These are phyloP conservation scores for Leptogaster cylindrica DNA, from an alignment of 2,888 invertebrate genomes.

Conservation along the genomic window DNA sequence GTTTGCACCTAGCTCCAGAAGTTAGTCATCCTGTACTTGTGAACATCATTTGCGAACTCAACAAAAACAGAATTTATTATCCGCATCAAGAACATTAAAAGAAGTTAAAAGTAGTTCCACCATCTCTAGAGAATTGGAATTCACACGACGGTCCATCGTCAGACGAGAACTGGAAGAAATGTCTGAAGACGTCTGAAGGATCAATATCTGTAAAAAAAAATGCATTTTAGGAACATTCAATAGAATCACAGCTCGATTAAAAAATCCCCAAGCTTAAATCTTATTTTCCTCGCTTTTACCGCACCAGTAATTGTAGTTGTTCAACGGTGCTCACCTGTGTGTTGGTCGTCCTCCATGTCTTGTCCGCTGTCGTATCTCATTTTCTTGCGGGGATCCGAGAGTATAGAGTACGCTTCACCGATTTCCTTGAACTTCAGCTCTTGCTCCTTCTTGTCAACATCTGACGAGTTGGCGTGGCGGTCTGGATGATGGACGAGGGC, in stretches of 20 bases:
- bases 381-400: conserved; percentile 90
- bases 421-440: conserved; percentile 95
- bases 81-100: neutral
- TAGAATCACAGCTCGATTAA: neutral
- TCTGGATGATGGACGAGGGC: conserved; percentile 94
- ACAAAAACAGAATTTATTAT: neutral
- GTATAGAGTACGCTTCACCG: conserved; percentile 92
- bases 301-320: neutral
- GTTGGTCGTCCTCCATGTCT: conserved; percentile 76
- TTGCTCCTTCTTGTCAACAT: conserved; percentile 84
- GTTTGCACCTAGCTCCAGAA: too few relatives aligned
- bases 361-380: conserved; percentile 90
- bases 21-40: too few relatives aligned
- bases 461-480: conserved; percentile 87
- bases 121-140: conserved; percentile 57
- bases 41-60: neutral
- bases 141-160: conserved; percentile 62
- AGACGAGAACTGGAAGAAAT: conserved; percentile 74
- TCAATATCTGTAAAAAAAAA: conserved; percentile 72
- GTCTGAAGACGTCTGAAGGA: conserved; percentile 83
- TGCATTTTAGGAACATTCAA: neutral
- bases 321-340: conserved; percentile 51
- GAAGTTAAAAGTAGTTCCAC: neutral
- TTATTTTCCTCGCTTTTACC: neutral
- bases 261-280: neutral